These are phyloP conservation scores for Tetrapedia diversipes DNA, from an alignment of 2,888 invertebrate species.

Conservation along the genomic window DNA sequence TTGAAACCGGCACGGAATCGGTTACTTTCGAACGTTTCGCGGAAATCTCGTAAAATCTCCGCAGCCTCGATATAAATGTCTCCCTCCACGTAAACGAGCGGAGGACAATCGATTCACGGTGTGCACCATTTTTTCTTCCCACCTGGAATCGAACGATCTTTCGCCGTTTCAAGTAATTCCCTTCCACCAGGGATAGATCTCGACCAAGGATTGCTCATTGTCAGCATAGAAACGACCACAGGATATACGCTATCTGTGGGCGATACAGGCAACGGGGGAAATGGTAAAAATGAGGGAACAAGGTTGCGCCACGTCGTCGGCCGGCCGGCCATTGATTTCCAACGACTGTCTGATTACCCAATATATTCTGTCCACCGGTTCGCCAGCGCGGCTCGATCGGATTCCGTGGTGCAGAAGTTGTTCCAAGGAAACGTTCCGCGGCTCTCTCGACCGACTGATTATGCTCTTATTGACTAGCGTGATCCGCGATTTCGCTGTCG, in stretches of 20 bases:
- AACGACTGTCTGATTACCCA: constrained; percentile 60
- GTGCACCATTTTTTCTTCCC: constrained; percentile 9
- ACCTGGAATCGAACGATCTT: constrained; percentile 5
- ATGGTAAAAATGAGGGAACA: constrained; percentile 43
- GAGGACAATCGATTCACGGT: constrained; percentile 20
- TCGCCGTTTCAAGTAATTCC: background rate
- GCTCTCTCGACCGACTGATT: constrained; percentile 54
- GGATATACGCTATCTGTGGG: constrained; percentile 50
- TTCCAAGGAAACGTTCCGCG: constrained; percentile 33
- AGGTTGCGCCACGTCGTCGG: constrained; percentile 62
- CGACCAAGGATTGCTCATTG: constrained; percentile 26
- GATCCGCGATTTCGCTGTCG: constrained; percentile 42
- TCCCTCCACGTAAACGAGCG: constrained; percentile 2
- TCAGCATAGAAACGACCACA: constrained; percentile 20
- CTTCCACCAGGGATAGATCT: background rate
- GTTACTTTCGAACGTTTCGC: constrained; percentile 39
- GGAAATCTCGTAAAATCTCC: constrained; percentile 48
- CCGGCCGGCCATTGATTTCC: constrained; percentile 60
- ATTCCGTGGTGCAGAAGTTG: constrained; percentile 46
- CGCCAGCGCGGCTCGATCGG: constrained; percentile 50
- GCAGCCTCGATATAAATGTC: constrained; percentile 14
- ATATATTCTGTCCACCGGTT: constrained; percentile 53
- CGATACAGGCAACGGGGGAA: constrained; percentile 34
- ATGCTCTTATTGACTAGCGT: constrained; percentile 41
- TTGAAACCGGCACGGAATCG: constrained; percentile 17